phyloP scores from a whole-genome alignment of 2,888 invertebrate genomes.

The Drymonia ruficornis region DNA sequence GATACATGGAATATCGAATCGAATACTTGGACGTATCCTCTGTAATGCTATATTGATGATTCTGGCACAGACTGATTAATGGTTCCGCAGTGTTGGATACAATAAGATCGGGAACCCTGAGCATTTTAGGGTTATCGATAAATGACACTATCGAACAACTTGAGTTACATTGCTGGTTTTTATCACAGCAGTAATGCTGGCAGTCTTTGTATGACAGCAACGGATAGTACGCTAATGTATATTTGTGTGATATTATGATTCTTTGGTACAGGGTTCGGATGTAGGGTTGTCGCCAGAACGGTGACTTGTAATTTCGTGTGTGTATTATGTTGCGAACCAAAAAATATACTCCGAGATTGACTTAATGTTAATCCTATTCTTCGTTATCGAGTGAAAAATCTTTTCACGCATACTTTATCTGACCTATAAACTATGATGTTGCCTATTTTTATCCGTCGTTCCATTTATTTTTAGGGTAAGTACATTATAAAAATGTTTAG shows the following conservation, averaged over 20 bases:
- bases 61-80: slow-evolving; percentile 83
- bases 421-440: background rate
- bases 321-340: slow-evolving; percentile 51
- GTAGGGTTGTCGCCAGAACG: slow-evolving; percentile 79
- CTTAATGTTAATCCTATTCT: slow-evolving; percentile 47
- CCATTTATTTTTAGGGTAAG: no score
- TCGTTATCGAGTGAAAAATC: slow-evolving; percentile 22
- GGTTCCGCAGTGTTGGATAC: slow-evolving; percentile 72
- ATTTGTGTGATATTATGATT: slow-evolving; percentile 10
- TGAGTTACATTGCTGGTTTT: slow-evolving; percentile 46
- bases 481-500: no score
- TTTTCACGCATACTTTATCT: slow-evolving; percentile 3
- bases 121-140: slow-evolving; percentile 48
- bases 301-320: slow-evolving; percentile 76
- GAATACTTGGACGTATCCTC: slow-evolving; percentile 78
- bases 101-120: slow-evolving; percentile 64
- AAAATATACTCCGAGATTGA: slow-evolving; percentile 55
- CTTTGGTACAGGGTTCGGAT: slow-evolving; percentile 48
- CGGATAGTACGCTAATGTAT: slow-evolving; percentile 29
- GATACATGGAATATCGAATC: slow-evolving; percentile 77
- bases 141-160: slow-evolving; percentile 11
- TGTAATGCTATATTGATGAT: slow-evolving; percentile 83
- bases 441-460: background rate
- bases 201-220: slow-evolving; percentile 18
- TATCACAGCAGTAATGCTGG: background rate